Evolutionary conservation across 2,888 invertebrate genomes (phyloP).

Genomic region (Terebella lapidaria): DNA sequence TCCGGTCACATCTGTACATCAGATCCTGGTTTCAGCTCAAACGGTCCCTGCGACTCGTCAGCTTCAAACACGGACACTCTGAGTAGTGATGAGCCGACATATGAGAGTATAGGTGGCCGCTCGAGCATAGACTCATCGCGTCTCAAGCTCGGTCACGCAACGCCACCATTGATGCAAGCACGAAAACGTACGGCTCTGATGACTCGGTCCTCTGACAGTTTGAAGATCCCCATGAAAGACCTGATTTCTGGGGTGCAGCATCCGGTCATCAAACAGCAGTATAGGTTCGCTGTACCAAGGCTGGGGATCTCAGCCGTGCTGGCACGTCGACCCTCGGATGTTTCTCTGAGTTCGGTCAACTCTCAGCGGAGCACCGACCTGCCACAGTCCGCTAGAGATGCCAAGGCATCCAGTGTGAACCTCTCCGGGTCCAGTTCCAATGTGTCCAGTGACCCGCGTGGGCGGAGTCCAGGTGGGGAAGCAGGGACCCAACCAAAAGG

Average conservation of each 20-base stretch:
- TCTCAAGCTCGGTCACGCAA: neutral
- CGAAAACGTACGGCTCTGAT: neutral
- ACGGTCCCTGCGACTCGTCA: neutral
- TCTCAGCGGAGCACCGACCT: too few species aligned
- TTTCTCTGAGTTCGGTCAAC: neutral
- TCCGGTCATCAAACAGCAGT: neutral
- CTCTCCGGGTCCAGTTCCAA: neutral
- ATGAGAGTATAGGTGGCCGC: neutral
- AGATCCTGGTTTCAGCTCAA: neutral
- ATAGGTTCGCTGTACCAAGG: neutral
- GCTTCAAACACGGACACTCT: neutral
- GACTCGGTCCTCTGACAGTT: neutral
- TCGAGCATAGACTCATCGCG: neutral
- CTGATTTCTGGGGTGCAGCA: too few species aligned
- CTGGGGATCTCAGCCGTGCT: slow-evolving; percentile 1
- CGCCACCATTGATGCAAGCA: neutral
- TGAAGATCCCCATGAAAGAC: too few species aligned
- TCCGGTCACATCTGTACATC: neutral
- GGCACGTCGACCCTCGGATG: neutral
- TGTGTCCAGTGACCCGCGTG: neutral
- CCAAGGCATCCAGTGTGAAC: neutral
- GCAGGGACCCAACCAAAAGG: too few species aligned
- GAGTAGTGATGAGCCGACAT: neutral
- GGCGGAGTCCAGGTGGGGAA: neutral
- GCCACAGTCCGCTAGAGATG: too few species aligned